Conservation (phyloP, 2,888 invertebrate genomes). For the Pollenia labialis region DNA sequence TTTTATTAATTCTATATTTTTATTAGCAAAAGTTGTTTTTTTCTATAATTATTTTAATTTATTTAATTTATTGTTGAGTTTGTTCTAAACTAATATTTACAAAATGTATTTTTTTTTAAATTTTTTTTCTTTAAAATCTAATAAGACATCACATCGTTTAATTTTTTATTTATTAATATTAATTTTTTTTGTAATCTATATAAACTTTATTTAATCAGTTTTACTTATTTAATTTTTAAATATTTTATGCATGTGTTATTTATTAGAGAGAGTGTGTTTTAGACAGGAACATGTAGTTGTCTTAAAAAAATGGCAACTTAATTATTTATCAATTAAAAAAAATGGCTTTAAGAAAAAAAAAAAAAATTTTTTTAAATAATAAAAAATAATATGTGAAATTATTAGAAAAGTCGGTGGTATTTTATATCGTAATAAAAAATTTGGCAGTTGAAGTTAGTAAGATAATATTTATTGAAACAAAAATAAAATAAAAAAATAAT, state of each 20-base stretch:
- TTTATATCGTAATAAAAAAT: slow-evolving; percentile 31
- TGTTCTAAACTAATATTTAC: slow-evolving; percentile 66
- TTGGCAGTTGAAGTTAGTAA: slow-evolving; percentile 39
- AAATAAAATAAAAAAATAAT: background rate
- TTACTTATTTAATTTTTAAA: slow-evolving; percentile 2
- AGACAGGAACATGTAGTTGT: slow-evolving; percentile 72
- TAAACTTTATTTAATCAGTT: slow-evolving; percentile 21
- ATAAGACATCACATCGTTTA: slow-evolving; percentile 71
- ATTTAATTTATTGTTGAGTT: slow-evolving; percentile 27
- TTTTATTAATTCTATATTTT: slow-evolving; percentile 31
- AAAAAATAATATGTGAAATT: background rate
- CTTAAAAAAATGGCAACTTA: slow-evolving; percentile 66
- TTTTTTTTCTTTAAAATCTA: slow-evolving; percentile 57
- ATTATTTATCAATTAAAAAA: slow-evolving; percentile 40
- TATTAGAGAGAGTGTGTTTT: slow-evolving; percentile 47
- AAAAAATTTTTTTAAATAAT: background rate
- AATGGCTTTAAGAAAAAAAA: slow-evolving; percentile 39
- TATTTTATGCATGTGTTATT: slow-evolving; percentile 7
- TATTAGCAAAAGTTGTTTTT: slow-evolving; percentile 15
- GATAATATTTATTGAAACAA: background rate
- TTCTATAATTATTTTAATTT: slow-evolving; percentile 30
- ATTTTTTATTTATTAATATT: slow-evolving; percentile 42
- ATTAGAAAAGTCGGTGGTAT: slow-evolving; percentile 64
- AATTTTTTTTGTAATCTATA: slow-evolving; percentile 29
- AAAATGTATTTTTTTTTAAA: slow-evolving; percentile 28